phyloP scores from a whole-genome alignment of 2,113 vertebrate genomes.

The Gasterosteus aculeatus region DNA sequence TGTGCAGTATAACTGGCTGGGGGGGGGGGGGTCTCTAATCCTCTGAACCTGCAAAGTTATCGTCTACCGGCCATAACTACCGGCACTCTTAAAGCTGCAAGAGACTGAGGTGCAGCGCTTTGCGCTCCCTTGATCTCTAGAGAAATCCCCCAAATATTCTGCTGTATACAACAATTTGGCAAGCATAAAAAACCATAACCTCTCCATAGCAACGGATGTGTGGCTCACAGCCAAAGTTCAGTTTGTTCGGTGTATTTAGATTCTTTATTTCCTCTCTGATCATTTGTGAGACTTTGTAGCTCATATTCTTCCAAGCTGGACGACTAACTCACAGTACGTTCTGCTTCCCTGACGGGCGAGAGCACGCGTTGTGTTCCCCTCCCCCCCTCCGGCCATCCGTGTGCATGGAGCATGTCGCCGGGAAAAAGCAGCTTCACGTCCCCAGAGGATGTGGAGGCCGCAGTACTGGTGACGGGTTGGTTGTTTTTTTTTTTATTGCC shows the following conservation, averaged over 20 bases:
- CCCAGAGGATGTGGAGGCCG: conserved; percentile 55
- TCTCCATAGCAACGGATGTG: conserved; percentile 44
- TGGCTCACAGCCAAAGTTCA: not conserved
- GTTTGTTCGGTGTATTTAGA: too few species aligned
- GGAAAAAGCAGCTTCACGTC: conserved; percentile 55
- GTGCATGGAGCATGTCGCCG: conserved; percentile 58
- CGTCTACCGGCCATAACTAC: conserved; percentile 15
- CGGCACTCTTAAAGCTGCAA: conserved; percentile 1
- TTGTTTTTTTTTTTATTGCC: not conserved
- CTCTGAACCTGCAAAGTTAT: conserved; percentile 42
- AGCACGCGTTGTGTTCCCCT: not conserved
- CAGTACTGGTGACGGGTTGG: not conserved
- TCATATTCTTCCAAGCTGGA: too few species aligned
- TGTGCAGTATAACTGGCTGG: not conserved
- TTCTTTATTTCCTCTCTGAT: too few species aligned
- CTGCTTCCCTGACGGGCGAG: too few species aligned
- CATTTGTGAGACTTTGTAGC: too few species aligned
- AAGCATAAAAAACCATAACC: not conserved
- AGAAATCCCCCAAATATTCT: conserved; percentile 3
- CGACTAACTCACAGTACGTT: too few species aligned
- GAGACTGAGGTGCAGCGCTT: not conserved
- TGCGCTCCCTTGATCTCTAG: not conserved
- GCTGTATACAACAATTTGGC: not conserved
- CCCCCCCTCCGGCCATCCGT: conserved; percentile 6
- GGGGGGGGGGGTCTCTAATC: conserved; percentile 25